Conservation (phyloP, 2,113 vertebrate species). For the Grammomys dolichurus region DNA sequence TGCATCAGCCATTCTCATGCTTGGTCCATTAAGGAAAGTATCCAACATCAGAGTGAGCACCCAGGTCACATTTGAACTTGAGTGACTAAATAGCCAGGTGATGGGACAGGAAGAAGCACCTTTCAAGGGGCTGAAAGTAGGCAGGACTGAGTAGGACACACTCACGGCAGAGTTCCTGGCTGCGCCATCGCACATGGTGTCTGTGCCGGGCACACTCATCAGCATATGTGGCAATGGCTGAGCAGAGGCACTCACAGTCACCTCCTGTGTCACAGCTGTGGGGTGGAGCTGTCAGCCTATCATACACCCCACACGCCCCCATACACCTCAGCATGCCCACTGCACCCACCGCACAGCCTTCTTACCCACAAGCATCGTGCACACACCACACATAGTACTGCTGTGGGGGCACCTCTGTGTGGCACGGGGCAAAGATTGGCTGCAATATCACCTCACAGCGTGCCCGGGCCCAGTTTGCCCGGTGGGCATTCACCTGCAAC, state of each 20-base stretch:
- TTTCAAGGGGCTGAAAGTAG: no score
- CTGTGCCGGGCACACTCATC: slow-evolving; percentile 91
- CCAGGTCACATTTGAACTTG: neutral
- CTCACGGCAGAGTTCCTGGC: slow-evolving; percentile 95
- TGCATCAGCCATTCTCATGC: neutral
- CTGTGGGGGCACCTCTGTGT: slow-evolving; percentile 90
- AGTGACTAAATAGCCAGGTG: neutral
- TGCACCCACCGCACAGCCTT: fast-evolving
- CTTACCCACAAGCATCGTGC: slow-evolving; percentile 94
- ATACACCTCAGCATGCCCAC: neutral
- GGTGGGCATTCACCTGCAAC: slow-evolving; percentile 88
- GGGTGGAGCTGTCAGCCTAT: fast-evolving
- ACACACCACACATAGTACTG: slow-evolving; percentile 94
- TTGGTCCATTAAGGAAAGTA: neutral
- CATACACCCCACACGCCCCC: fast-evolving
- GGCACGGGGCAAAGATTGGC: slow-evolving; percentile 89
- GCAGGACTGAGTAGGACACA: neutral
- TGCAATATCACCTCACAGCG: slow-evolving; percentile 89
- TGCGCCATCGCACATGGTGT: slow-evolving; percentile 91
- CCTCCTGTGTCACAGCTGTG: slow-evolving; percentile 91
- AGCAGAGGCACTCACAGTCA: slow-evolving; percentile 96
- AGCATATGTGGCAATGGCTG: slow-evolving; percentile 91
- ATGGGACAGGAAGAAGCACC: neutral
- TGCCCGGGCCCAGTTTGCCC: slow-evolving; percentile 90
- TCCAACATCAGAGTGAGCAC: neutral